These are phyloP conservation scores for Rhodophaea formosa DNA, from an alignment of 2,888 invertebrate genomes.

Conservation along the genomic window DNA sequence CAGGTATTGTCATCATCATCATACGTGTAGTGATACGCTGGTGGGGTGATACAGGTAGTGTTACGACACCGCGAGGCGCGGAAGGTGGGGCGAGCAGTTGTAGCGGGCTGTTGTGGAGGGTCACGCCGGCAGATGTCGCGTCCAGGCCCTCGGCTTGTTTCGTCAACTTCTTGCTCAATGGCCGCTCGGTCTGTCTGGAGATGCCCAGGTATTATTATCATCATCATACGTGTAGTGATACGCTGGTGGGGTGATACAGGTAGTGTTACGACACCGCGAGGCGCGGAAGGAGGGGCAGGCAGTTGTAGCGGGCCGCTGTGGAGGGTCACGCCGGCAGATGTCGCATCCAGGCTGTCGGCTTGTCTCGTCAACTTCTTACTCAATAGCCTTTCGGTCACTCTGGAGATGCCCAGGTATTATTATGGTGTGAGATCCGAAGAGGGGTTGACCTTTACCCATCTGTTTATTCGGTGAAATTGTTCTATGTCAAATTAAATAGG, in stretches of 20 bases:
- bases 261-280: constrained; percentile 97
- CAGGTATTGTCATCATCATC: no score
- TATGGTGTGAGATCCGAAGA: no score
- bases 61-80: no score
- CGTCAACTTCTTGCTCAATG: constrained; percentile 97
- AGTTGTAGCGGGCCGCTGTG: constrained; percentile 93
- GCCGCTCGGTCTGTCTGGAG: constrained; percentile 94
- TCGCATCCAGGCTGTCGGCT: constrained; percentile 97
- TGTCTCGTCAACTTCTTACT: constrained; percentile 98
- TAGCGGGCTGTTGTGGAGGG: constrained; percentile 92
- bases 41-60: constrained; percentile 87
- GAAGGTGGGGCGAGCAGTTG: constrained; percentile 89
- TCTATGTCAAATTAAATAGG: no score
- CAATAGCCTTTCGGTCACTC: constrained; percentile 94
- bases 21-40: no score
- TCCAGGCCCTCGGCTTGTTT: constrained; percentile 98
- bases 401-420: constrained; percentile 90
- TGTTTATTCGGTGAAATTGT: no score
- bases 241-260: no score
- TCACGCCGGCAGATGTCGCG: constrained; percentile 98
- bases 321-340: constrained; percentile 97
- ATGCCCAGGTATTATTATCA: constrained; percentile 85
- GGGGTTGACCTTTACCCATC: no score
- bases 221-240: no score
- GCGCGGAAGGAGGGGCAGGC: constrained; percentile 88